Evolutionary conservation across 2,113 vertebrate species (phyloP).

Genomic region (Zingel zingel): DNA sequence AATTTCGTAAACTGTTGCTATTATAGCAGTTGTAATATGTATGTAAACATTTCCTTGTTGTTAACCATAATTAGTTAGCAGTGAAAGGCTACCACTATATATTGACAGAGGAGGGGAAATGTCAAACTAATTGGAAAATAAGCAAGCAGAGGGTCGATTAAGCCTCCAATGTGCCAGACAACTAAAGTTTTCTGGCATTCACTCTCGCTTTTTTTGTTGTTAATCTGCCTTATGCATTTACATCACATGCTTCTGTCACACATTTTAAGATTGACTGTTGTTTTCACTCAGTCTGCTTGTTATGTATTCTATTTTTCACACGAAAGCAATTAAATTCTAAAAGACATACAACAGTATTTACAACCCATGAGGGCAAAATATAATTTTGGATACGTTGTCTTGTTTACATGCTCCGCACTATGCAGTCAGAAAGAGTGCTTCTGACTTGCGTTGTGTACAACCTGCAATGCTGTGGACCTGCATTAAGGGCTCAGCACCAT

Average conservation of each 20-base stretch:
- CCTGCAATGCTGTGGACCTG: background rate
- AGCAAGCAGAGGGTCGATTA: conserved; percentile 7
- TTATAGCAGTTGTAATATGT: conserved; percentile 22
- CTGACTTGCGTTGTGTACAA: background rate
- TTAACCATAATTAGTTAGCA: conserved; percentile 25
- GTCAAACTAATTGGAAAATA: conserved; percentile 38
- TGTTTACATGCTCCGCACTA: conserved; percentile 10
- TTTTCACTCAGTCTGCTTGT: background rate
- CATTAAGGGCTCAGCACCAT: conserved; percentile 33
- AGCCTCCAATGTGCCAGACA: conserved; percentile 22
- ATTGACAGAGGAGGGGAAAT: conserved; percentile 26
- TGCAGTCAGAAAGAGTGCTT: conserved; percentile 8
- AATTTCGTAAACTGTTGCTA: background rate
- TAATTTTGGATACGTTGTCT: conserved; percentile 22
- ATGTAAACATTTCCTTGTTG: conserved; percentile 9
- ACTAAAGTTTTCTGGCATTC: conserved; percentile 19
- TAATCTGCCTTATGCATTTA: conserved; percentile 16
- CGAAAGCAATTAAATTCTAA: conserved; percentile 17
- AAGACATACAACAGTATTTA: conserved; percentile 5
- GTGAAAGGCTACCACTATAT: background rate
- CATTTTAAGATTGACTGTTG: conserved; percentile 2
- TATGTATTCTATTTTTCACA: background rate
- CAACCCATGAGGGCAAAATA: background rate
- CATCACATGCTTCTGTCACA: background rate
- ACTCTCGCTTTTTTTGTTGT: background rate